Evolutionary conservation across 2,113 vertebrate genomes (phyloP).

Genomic region (Hippocampus abdominalis): DNA sequence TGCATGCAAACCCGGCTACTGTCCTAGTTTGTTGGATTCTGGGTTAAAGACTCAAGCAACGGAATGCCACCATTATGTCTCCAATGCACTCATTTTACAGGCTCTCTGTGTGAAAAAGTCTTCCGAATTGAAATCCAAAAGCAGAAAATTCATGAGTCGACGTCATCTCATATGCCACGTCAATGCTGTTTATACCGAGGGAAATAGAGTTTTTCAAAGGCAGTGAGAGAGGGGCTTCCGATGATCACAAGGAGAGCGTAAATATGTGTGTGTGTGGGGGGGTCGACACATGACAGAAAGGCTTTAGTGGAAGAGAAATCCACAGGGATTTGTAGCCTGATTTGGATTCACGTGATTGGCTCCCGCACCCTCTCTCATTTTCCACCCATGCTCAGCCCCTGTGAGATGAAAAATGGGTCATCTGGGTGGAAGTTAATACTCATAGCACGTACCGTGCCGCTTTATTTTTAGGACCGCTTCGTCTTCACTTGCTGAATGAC

Average conservation of each 20-base stretch:
- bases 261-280: constrained; percentile 30
- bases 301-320: constrained; percentile 57
- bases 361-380: constrained; percentile 16
- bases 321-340: constrained; percentile 65
- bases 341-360: constrained; percentile 63
- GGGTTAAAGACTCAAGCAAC: too few species aligned
- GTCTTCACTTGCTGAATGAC: constrained; percentile 50
- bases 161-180: background rate
- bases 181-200: background rate
- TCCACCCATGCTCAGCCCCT: constrained; percentile 59
- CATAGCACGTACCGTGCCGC: constrained; percentile 63
- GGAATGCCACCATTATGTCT: too few species aligned
- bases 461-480: constrained; percentile 72
- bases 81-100: background rate
- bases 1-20: too few species aligned
- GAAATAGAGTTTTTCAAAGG: background rate
- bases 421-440: constrained; percentile 69
- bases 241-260: constrained; percentile 10
- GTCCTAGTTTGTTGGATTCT: too few species aligned
- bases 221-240: background rate
- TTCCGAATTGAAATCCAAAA: background rate
- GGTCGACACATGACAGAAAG: constrained; percentile 56
- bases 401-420: constrained; percentile 75
- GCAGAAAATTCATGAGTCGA: background rate
- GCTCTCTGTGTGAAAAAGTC: background rate